Percentiles rank a stretch among this genome's conserved stretches.
Conservation (phyloP, 2,888 invertebrate species). For the Cerastoderma edule region DNA sequence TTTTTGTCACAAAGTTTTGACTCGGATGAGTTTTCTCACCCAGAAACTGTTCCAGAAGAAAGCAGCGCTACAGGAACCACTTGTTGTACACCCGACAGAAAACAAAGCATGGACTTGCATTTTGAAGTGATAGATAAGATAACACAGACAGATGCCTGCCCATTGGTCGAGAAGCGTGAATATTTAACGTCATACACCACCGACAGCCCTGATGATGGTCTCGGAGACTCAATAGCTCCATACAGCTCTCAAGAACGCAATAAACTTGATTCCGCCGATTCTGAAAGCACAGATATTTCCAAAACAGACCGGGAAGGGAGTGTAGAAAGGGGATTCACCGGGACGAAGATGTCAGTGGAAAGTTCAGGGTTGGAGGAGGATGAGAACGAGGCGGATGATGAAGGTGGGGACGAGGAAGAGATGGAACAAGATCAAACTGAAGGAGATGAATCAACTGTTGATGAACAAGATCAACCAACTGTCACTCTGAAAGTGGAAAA, state of each 20-base stretch:
- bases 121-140: constrained; percentile 67
- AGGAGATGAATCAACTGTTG: constrained; percentile 31
- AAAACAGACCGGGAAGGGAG: constrained; percentile 70
- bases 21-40: constrained; percentile 80
- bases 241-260: constrained; percentile 73
- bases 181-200: constrained; percentile 67
- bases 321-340: constrained; percentile 60
- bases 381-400: constrained; percentile 64
- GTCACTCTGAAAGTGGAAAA: constrained; percentile 40
- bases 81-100: constrained; percentile 75
- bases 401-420: constrained; percentile 52
- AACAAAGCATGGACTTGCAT: constrained; percentile 74
- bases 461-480: constrained; percentile 25
- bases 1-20: constrained; percentile 82
- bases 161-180: constrained; percentile 60
- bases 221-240: constrained; percentile 80
- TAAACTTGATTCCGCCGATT: constrained; percentile 76
- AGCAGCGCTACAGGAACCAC: constrained; percentile 78
- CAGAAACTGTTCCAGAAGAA: constrained; percentile 78
- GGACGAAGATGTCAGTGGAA: constrained; percentile 84
- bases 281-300: constrained; percentile 73
- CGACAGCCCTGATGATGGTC: constrained; percentile 81
- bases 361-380: constrained; percentile 79
- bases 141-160: constrained; percentile 63
- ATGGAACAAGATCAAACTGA: constrained; percentile 44